Conservation (phyloP, 2,888 invertebrate genomes). For the Amblyteles armatorius region DNA sequence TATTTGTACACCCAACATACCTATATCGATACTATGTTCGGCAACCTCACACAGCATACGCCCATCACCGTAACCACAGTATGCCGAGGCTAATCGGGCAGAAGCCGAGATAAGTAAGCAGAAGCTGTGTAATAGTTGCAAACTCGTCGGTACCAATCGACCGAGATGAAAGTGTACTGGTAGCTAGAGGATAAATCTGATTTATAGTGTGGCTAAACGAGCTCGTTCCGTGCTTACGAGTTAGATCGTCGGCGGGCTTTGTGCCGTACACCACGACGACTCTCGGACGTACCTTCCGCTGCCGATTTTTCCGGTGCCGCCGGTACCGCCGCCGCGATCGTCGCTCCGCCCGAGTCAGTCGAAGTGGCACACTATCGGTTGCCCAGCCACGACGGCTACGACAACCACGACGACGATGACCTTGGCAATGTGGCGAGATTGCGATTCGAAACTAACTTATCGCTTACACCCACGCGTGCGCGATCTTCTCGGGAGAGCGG, state of each 20-base stretch:
- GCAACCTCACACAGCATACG: neutral
- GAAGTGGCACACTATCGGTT: conserved; percentile 1
- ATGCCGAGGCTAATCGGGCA: neutral
- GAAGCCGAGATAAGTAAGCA: conserved; percentile 30
- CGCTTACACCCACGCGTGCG: conserved; percentile 61
- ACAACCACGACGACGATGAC: conserved; percentile 46
- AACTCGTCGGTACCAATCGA: conserved; percentile 27
- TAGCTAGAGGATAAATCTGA: conserved; percentile 33
- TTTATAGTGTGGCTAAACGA: conserved; percentile 18
- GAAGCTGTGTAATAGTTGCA: conserved; percentile 28
- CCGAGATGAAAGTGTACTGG: conserved; percentile 21
- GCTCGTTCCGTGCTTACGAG: conserved; percentile 1
- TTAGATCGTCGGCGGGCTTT: neutral
- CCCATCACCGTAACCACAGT: conserved; percentile 12
- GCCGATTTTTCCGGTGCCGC: conserved; percentile 18
- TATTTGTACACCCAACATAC: neutral
- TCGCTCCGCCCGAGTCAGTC: conserved; percentile 1
- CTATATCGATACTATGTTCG: neutral
- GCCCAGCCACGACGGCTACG: conserved; percentile 30
- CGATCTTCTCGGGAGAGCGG: conserved; percentile 45
- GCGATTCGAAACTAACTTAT: conserved; percentile 59
- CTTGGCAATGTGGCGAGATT: conserved; percentile 64
- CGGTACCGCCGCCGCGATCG: neutral
- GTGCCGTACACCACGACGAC: neutral
- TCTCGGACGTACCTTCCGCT: conserved; percentile 2